Evolutionary conservation across 2,797 vertebrate species (phyloP).

Genomic region (Rhinella marina): DNA sequence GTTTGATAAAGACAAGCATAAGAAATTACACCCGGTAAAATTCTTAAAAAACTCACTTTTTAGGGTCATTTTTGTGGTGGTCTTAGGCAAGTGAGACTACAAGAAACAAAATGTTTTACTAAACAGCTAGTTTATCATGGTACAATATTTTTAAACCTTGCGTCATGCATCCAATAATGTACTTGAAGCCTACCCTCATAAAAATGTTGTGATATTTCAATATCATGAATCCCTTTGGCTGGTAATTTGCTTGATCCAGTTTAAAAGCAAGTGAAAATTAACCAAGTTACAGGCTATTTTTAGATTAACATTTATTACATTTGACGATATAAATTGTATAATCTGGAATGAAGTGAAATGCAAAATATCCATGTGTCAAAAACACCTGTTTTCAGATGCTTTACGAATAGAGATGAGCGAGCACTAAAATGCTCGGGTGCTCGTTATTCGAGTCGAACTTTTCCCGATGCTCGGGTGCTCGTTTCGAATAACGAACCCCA

Average conservation of each 20-base stretch:
- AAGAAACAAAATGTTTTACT: not conserved
- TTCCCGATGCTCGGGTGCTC: too few species aligned
- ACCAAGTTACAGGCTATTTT: not conserved
- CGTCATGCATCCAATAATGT: not conserved
- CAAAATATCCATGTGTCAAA: not conserved
- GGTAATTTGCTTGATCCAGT: not conserved
- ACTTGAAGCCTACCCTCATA: not conserved
- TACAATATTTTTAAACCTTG: not conserved
- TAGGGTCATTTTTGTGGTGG: too few species aligned
- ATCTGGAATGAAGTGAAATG: not conserved
- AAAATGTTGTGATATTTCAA: not conserved
- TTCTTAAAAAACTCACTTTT: too few species aligned
- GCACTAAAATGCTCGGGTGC: too few species aligned
- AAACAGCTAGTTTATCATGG: not conserved
- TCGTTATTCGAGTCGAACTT: too few species aligned
- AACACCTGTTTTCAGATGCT: slow-evolving; percentile 30
- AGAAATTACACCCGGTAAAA: too few species aligned
- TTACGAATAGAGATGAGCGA: too few species aligned
- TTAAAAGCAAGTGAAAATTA: not conserved
- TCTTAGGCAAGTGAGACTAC: too few species aligned
- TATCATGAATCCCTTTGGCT: not conserved
- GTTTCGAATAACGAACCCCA: too few species aligned
- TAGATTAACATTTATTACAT: not conserved
- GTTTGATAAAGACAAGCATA: too few species aligned
- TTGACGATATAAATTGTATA: not conserved